Evolutionary conservation across 2,797 vertebrate genomes (phyloP).

Genomic region (Mallotus villosus): DNA sequence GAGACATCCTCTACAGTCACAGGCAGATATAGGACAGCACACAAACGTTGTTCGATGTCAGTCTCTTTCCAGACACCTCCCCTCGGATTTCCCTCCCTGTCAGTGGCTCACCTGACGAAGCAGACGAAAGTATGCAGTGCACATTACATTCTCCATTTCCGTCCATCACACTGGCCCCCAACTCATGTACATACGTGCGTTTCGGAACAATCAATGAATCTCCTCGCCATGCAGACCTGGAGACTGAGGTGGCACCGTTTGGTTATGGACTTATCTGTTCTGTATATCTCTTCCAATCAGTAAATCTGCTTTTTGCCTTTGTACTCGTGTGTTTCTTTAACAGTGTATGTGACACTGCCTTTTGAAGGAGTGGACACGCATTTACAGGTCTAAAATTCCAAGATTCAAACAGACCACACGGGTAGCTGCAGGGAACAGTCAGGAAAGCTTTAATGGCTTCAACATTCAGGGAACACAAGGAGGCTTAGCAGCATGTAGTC

Average conservation of each 20-base stretch:
- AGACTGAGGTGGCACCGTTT: constrained; percentile 35
- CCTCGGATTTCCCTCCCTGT: too few relatives aligned
- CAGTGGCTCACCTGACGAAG: too few relatives aligned
- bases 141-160: too few relatives aligned
- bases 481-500: background rate
- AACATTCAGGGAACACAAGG: background rate
- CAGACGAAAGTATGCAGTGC: too few relatives aligned
- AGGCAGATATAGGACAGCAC: background rate
- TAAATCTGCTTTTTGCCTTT: constrained; percentile 55
- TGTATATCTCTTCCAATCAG: constrained; percentile 53
- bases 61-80: too few relatives aligned
- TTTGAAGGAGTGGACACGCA: background rate
- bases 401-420: too few relatives aligned
- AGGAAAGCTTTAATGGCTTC: constrained; percentile 15
- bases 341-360: background rate
- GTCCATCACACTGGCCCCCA: background rate
- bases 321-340: constrained; percentile 28
- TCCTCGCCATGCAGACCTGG: constrained; percentile 35
- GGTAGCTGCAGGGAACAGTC: background rate
- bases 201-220: constrained; percentile 47
- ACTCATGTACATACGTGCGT: constrained; percentile 48
- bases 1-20: background rate
- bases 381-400: too few relatives aligned
- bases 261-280: constrained; percentile 46
- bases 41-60: background rate